Conservation (phyloP, 30 jellyfish, hydroid and myxozoan genomes). For the Mastigias papua region DNA sequence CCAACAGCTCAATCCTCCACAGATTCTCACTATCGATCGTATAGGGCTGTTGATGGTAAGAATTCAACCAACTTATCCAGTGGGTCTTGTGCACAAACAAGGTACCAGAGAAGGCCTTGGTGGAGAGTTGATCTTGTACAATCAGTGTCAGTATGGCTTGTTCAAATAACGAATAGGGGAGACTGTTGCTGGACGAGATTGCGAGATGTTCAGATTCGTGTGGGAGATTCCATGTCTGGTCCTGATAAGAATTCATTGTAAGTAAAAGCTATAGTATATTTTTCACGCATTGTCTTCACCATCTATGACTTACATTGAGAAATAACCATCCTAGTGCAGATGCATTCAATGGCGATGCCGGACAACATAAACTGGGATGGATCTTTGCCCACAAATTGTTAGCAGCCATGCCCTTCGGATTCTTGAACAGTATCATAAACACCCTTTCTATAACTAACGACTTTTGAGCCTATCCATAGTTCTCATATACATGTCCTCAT, state of each 20-base stretch:
- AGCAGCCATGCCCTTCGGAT: too few species aligned
- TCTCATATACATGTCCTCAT: too few species aligned
- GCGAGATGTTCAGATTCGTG: background rate
- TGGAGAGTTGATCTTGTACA: conserved; percentile 13
- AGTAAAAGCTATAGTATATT: background rate
- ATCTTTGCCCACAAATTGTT: too few species aligned
- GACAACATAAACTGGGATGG: too few species aligned
- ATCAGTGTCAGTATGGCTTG: background rate
- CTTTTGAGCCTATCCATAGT: too few species aligned
- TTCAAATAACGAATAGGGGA: conserved; percentile 10
- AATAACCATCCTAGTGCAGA: too few species aligned
- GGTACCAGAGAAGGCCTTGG: background rate
- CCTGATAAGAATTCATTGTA: conserved; percentile 1
- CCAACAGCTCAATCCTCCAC: conserved; percentile 15
- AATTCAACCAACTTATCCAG: background rate
- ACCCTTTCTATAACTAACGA: too few species aligned
- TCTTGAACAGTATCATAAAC: too few species aligned
- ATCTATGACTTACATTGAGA: background rate
- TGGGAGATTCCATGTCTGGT: background rate
- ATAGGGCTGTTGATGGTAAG: conserved; percentile 16
- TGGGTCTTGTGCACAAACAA: conserved; percentile 5
- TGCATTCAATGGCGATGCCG: too few species aligned
- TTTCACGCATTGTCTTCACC: too few species aligned
- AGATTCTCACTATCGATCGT: background rate
- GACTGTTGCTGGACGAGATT: conserved; percentile 19